Percentiles rank a stretch among this genome's conserved stretches.
Evolutionary conservation across 2,888 invertebrate species (phyloP).

Genomic region (Harmothoe impar): DNA sequence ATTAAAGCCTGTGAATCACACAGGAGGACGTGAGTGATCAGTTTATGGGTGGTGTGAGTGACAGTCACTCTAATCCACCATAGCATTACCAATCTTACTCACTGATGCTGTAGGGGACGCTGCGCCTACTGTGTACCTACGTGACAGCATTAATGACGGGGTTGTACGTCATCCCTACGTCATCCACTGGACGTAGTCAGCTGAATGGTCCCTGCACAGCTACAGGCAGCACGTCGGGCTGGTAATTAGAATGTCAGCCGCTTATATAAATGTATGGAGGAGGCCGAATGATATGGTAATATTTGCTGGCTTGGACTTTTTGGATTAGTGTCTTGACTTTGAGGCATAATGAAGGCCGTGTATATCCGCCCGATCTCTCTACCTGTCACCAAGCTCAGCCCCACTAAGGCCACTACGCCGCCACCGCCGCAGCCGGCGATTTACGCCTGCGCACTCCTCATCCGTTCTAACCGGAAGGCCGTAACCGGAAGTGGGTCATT

Average conservation of each 20-base stretch:
- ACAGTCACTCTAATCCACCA: no score
- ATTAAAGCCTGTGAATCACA: no score
- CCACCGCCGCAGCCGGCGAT: background rate
- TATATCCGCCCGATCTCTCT: background rate
- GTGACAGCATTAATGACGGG: no score
- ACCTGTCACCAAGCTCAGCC: background rate
- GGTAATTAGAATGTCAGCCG: background rate
- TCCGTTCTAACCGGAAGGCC: conserved; percentile 3
- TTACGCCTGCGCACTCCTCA: background rate
- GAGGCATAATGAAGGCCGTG: background rate
- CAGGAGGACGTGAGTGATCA: no score
- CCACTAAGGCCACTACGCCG: background rate
- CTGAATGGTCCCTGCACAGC: no score
- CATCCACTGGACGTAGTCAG: no score
- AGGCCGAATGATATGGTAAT: background rate
- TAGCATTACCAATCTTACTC: no score
- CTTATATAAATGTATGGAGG: background rate
- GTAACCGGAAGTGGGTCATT: conserved; percentile 45
- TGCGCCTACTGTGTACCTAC: no score
- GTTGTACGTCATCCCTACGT: no score
- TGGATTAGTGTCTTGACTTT: background rate
- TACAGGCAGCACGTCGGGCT: background rate
- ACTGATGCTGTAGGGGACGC: no score
- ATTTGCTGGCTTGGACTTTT: conserved; percentile 4
- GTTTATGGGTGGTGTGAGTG: no score